phyloP scores from a whole-genome alignment of 2,888 invertebrate genomes.

The Sarcophaga caerulescens region DNA sequence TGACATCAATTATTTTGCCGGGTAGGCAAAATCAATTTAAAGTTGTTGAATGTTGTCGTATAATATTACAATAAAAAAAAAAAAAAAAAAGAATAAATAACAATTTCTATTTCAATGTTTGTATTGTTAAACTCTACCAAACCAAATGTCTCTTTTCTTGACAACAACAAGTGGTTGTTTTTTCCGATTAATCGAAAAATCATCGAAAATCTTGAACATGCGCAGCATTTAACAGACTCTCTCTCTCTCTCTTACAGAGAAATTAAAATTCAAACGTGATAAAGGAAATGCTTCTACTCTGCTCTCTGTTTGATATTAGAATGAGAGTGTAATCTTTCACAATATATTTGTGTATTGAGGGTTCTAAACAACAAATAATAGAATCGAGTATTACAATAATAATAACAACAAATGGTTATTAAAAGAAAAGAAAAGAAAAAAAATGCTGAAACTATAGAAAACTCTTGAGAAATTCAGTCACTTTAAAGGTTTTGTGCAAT shows the following conservation, averaged over 20 bases:
- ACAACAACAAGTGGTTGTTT: slow-evolving; percentile 45
- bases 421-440: not conserved
- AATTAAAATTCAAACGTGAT: not conserved
- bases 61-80: too few relatives aligned
- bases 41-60: too few relatives aligned
- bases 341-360: not conserved
- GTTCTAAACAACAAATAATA: not conserved
- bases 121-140: not conserved
- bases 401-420: not conserved
- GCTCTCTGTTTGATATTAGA: not conserved
- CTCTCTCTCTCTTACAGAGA: not conserved
- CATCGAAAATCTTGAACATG: slow-evolving; percentile 34
- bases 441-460: not conserved
- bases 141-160: not conserved
- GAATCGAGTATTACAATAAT: slow-evolving; percentile 8
- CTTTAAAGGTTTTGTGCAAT: slow-evolving; percentile 40
- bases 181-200: not conserved
- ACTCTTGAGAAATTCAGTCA: slow-evolving; percentile 40
- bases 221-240: slow-evolving; percentile 30
- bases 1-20: too few relatives aligned
- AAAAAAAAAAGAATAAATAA: too few relatives aligned
- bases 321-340: not conserved
- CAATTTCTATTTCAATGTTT: too few relatives aligned
- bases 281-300: not conserved
- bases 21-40: too few relatives aligned